Base-by-base conservation (phyloP, 2,888 invertebrate species). In the Petrolisthes manimaculis region DNA sequence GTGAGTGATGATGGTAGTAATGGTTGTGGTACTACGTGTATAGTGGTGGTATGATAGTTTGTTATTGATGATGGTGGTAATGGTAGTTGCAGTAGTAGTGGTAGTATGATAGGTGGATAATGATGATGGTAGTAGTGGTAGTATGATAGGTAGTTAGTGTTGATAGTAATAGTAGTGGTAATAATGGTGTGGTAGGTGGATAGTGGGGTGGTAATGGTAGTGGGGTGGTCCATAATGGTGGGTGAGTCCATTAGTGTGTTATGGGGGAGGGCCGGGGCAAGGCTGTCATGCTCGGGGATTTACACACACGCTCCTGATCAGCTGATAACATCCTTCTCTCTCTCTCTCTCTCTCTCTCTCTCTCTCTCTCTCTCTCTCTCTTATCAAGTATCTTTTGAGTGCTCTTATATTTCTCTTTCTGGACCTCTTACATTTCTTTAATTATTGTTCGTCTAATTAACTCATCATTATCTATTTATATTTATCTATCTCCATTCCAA, bases 191-290 rank as follows among this genome's bases (percentile, higher is more conserved):
- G 53, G 55, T 14, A 51, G 53, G 21, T 18, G 78, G n/a, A 71
- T 74, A 74, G 83, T 83, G 83, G 71, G 83, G 83, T 74, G 74
- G n/a, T 12, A 37, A 74, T 14, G n/a, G n/a, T n/a, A n/a, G n/a
- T n/a, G 84, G 79, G 53, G 71, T 71, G 71, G 71, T 71, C 71
- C 78, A 56, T 85, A 85, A 85, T 85, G 84, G 77, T 61, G 77
- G 84, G 77, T 85, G 84, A 85, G 78, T 85, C 61, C 84, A 85
- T 85, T 85, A 85, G 79, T 37, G 67, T 78, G 79, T 79, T 79
- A 85, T 79, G 84, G 84, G 69, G 24, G 84, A 61, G 61, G 78
- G 61, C 78, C 69, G 78, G 78, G 54, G 78, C 84, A n/a, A 18
- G 56, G 77, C 79, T 85, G 84, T 85, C 84, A 18, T 6, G 9